Percentiles rank a stretch among this genome's conserved stretches.
phyloP scores from a whole-genome alignment of 2,113 vertebrate species.

The Pseudopodoces humilis region DNA sequence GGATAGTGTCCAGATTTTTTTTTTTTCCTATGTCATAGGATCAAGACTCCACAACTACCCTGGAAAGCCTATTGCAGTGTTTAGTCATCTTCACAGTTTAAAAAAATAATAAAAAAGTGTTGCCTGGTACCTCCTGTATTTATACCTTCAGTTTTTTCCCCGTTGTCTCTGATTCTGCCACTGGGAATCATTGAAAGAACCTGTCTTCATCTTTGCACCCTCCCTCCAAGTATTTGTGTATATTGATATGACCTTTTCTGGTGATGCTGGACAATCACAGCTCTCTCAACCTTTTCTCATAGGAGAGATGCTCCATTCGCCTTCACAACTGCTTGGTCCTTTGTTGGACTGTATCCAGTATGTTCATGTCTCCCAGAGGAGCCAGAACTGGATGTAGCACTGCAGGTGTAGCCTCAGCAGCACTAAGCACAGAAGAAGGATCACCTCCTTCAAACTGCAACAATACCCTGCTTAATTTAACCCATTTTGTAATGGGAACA shows the following conservation, averaged over 20 bases:
- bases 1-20: background rate
- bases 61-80: background rate
- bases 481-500: background rate
- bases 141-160: background rate
- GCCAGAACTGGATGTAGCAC: background rate
- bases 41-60: background rate
- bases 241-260: background rate
- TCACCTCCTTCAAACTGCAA: background rate
- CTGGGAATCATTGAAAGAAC: background rate
- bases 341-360: background rate
- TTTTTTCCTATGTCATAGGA: background rate
- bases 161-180: background rate
- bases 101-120: too few relatives aligned
- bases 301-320: background rate
- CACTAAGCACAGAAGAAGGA: background rate
- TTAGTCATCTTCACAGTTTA: background rate
- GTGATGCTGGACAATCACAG: background rate
- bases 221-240: background rate
- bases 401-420: background rate
- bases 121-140: background rate
- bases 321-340: rapidly evolving
- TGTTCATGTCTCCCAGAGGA: background rate
- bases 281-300: background rate
- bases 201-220: background rate
- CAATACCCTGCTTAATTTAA: background rate